Evolutionary conservation across 2,113 vertebrate species (phyloP).

Genomic region (Cephalopholis sonnerati): DNA sequence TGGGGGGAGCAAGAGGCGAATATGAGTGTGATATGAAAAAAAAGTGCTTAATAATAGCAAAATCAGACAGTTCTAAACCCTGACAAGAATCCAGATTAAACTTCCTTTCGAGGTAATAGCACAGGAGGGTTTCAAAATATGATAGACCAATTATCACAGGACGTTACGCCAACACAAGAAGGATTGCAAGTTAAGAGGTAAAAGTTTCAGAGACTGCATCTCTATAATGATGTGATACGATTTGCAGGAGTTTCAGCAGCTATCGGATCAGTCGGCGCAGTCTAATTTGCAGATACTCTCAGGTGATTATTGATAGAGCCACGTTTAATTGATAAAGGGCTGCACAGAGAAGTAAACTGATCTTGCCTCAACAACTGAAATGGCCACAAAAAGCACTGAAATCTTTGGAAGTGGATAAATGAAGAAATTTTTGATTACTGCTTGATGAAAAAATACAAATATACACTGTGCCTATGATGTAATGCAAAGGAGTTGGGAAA

Average conservation of each 20-base stretch:
- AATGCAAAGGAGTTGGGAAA: background rate
- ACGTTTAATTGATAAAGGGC: background rate
- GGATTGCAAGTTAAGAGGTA: background rate
- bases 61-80: constrained; percentile 13
- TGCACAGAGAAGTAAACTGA: constrained; percentile 1
- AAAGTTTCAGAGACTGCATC: background rate
- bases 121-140: background rate
- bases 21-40: background rate
- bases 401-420: background rate
- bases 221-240: background rate
- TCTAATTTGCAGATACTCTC: constrained; percentile 10
- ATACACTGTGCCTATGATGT: background rate
- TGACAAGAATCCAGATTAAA: constrained; percentile 23
- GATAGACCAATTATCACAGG: background rate
- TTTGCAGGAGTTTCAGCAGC: background rate
- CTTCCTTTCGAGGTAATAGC: background rate
- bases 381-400: background rate
- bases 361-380: background rate
- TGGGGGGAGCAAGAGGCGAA: background rate
- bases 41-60: constrained; percentile 13
- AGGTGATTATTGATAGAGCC: constrained; percentile 1
- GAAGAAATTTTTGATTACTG: background rate
- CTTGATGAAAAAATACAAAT: background rate
- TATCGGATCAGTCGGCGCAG: background rate
- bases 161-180: background rate